Conservation (phyloP, 2,113 vertebrate genomes). For the Python bivittatus region DNA sequence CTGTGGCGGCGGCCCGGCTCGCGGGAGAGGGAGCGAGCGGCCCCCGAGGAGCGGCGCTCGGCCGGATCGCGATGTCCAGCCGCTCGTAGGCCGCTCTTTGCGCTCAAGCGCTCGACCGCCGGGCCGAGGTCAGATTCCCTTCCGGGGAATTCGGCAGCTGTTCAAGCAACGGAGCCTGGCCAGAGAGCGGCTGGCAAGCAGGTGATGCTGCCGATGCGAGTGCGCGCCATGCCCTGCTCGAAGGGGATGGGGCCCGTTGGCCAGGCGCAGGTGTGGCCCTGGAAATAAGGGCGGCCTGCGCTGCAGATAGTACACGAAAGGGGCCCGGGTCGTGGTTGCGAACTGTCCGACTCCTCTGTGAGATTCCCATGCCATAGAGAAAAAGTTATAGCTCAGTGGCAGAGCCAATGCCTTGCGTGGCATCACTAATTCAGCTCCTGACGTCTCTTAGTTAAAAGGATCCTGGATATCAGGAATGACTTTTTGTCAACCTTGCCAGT, state of each 20-base stretch:
- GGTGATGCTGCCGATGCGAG: not conserved
- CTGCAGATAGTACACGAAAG: not conserved
- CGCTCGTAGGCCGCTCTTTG: not conserved
- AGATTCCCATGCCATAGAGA: not conserved
- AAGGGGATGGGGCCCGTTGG: not conserved
- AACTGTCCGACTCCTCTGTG: not conserved
- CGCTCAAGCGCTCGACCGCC: not conserved
- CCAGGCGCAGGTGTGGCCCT: no score
- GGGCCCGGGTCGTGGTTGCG: not conserved
- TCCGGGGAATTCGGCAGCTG: not conserved
- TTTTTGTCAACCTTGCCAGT: not conserved
- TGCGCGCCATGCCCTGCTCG: not conserved
- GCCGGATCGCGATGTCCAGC: not conserved
- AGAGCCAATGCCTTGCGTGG: not conserved
- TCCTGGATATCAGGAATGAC: not conserved
- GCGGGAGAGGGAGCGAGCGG: slow-evolving; percentile 37
- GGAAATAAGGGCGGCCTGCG: no score
- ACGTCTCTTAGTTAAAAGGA: not conserved
- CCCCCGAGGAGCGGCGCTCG: not conserved
- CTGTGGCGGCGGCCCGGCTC: slow-evolving; percentile 68
- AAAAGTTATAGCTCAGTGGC: not conserved
- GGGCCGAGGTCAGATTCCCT: not conserved
- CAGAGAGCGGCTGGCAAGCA: not conserved
- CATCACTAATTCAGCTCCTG: no score
- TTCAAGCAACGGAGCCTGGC: not conserved